Evolutionary conservation across 2,888 invertebrate genomes (phyloP), one percentile per base, ranked within the genome.

Genomic region (Brachynemurus nebulosus): DNA sequence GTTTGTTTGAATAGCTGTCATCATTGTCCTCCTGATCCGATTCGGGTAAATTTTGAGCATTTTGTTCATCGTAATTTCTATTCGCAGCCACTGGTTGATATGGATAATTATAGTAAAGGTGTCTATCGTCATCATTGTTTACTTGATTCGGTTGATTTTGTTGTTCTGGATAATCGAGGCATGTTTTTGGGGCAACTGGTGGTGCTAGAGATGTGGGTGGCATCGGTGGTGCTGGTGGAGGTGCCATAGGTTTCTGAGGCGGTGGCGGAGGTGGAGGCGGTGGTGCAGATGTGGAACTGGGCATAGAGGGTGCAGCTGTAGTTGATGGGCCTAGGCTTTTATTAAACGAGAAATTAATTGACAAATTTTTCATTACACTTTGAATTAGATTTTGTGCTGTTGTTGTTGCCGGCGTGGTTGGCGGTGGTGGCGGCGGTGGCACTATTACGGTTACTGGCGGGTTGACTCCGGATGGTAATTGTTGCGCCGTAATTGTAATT

Each of bases 181-280:
- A n/a, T n/a, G 51, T 14, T 17, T 23, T 37, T 19, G 27, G 40
- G 23, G 34, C 20, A 12, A 17, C 33, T n/a, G 48, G 46, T 25
- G 50, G 42, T 12, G 46, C 21, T 18, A 42, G 21, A 9, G 44
- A 18, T n/a, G 48, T 33, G 4, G 46, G 17, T 18, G 3, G 11
- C 16, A 23, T 25, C 9, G 34, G 34, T 19, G 40, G 19, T n/a
- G 45, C 25, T 20, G 37, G 39, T n/a, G 51, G 44, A 18, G 50
- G 48, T 11, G 51, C 45, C 16, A 53, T 48, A 7, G 53, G 35
- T 35, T 9, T 51, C 47, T 4, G 17, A 17, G 12, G 38, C 16
- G 6, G 34, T 25, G 19, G 40, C n/a, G 11, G 45, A 21, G 16
- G n/a, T 16, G 37, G 37, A 19, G 37, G 17, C 7, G 37, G 5